Evolutionary conservation across 2,888 invertebrate genomes (phyloP).

Genomic region (Lepidochitona cinerea): DNA sequence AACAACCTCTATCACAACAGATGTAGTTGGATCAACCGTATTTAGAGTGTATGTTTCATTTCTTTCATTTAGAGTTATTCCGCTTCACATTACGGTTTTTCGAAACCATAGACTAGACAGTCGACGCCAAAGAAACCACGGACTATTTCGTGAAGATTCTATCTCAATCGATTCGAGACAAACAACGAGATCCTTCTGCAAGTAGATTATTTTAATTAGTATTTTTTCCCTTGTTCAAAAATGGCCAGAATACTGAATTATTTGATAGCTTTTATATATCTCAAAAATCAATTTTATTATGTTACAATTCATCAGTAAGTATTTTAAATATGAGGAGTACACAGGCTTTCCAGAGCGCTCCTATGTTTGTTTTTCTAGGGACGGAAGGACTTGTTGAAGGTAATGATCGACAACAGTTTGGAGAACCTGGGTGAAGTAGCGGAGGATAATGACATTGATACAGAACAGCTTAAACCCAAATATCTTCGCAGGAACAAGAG

Average conservation of each 20-base stretch:
- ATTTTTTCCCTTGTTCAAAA: too few relatives aligned
- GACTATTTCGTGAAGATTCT: slow-evolving; percentile 13
- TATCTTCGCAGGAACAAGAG: not conserved
- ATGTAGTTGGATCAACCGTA: too few relatives aligned
- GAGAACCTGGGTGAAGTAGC: not conserved
- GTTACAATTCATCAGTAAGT: too few relatives aligned
- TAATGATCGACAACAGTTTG: not conserved
- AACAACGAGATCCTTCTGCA: too few relatives aligned
- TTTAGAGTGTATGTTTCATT: not conserved
- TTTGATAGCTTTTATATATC: too few relatives aligned
- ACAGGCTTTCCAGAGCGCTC: too few relatives aligned
- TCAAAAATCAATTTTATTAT: too few relatives aligned
- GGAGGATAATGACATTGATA: not conserved
- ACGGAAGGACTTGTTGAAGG: not conserved
- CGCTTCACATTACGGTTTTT: not conserved
- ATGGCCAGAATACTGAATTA: too few relatives aligned
- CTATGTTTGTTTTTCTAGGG: not conserved
- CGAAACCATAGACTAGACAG: not conserved
- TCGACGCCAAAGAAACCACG: not conserved
- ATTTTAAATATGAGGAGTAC: too few relatives aligned
- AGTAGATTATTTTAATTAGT: too few relatives aligned
- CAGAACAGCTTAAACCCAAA: not conserved
- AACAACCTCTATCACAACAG: too few relatives aligned
- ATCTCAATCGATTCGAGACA: slow-evolving; percentile 13
- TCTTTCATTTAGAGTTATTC: not conserved